Evolutionary conservation across 2,888 invertebrate species (phyloP), one percentile per base, ranked within the genome.

Genomic region (Ophion costatus): DNA sequence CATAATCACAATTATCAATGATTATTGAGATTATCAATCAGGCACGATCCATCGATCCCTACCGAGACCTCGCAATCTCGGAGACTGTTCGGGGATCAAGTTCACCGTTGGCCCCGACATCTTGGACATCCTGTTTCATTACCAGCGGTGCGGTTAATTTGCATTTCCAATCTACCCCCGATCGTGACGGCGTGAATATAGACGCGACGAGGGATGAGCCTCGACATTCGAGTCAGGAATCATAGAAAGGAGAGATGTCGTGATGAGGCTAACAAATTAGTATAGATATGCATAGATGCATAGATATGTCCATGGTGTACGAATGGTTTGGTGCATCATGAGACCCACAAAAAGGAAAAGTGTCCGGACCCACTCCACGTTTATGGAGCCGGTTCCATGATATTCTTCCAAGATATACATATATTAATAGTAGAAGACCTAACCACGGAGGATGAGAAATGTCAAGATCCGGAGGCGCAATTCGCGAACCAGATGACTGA

Each of bases 161-260:
- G 78, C 84, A 84, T 84, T 84, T 81, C 67, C 81, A 84, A 84
- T 84, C 70, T 81, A 81, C 64, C 20, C 5, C 51, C 42, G 63
- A 56, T 76, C 67, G 69, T 70, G 33, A 69, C 45, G 20, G 24
- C 6, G 24, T 59, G 61, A 66, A 56, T 70, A 66, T 80, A 66
- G 56, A 51, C 51, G 57, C 24, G 45, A 57, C 64, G 42, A 29
- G 29, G 42, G 17, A 51, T 14, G 42, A 20, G 63, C 45, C 51
- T 77, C 63, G 59, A 76, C 57, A 45, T 82, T 22, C 57, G 51
- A 71, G 22, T 57, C 73, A 67, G 69, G 74, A 74, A 74, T 64
- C 69, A 29, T 57, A 66, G 64, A 59, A 69, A 74, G 67, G 14
- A 59, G 57, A 64, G 71, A 77, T 42, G 56, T 11, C 66, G 67